These are phyloP conservation scores for Brachyopa scutellaris DNA, from an alignment of 2,888 invertebrate genomes.

Conservation along the genomic window DNA sequence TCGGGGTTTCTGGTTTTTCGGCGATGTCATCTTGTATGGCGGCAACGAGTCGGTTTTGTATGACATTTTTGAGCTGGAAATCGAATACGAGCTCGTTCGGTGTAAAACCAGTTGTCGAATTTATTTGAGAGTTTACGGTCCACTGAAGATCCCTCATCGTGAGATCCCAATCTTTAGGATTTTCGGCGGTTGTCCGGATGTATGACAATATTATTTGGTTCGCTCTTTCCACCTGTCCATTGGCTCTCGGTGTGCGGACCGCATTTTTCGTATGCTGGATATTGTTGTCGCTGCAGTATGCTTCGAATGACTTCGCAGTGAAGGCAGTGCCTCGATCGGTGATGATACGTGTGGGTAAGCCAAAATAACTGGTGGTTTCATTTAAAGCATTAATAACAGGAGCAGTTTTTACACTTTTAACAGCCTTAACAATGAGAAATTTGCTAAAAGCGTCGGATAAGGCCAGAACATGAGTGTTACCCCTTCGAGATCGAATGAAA, in stretches of 20 bases:
- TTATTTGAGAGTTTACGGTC: constrained; percentile 49
- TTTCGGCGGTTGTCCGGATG: constrained; percentile 5
- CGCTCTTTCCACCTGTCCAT: constrained; percentile 70
- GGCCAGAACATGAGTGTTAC: constrained; percentile 46
- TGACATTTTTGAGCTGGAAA: constrained; percentile 47
- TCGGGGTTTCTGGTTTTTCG: neutral
- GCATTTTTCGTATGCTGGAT: constrained; percentile 73
- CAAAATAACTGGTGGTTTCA: constrained; percentile 73
- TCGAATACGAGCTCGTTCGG: constrained; percentile 71
- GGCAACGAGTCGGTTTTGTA: constrained; percentile 28
- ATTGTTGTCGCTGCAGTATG: constrained; percentile 62
- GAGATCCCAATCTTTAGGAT: constrained; percentile 13
- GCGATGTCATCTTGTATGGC: neutral
- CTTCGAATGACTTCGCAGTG: too few relatives aligned
- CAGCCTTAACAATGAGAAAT: constrained; percentile 61
- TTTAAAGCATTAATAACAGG: constrained; percentile 49
- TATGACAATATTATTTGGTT: constrained; percentile 18
- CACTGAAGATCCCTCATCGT: constrained; percentile 19
- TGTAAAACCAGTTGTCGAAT: constrained; percentile 47
- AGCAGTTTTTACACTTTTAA: constrained; percentile 52
- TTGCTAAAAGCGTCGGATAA: constrained; percentile 63
- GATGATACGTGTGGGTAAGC: constrained; percentile 73
- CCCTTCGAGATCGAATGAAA: constrained; percentile 35
- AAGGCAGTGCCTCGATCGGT: too few relatives aligned
- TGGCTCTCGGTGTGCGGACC: constrained; percentile 68